These are phyloP conservation scores for Diacarnus erythraeanus DNA, from an alignment of 37 sponge, comb jelly and placozoan species.

Conservation along the genomic window DNA sequence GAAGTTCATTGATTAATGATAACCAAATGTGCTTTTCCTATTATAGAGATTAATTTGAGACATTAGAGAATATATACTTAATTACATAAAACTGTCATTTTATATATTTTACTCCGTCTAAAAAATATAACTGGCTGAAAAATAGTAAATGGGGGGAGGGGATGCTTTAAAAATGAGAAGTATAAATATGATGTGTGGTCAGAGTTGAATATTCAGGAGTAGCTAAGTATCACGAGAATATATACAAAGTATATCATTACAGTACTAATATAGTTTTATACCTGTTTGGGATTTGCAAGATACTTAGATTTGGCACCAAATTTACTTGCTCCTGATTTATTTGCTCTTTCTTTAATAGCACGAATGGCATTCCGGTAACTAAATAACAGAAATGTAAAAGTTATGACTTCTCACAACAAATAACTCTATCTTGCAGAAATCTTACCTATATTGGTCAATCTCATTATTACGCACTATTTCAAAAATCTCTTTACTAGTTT, in stretches of 20 bases:
- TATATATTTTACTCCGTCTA: too few relatives aligned
- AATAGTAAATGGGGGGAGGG: too few relatives aligned
- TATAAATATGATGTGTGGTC: too few relatives aligned
- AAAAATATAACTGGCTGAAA: too few relatives aligned
- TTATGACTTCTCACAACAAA: too few relatives aligned
- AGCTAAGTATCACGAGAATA: too few relatives aligned
- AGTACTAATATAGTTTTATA: background rate
- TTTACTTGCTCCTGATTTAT: constrained; percentile 27
- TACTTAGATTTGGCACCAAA: constrained; percentile 53
- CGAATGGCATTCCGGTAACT: constrained; percentile 68
- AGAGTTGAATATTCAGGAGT: too few relatives aligned
- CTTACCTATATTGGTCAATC: background rate
- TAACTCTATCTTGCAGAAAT: background rate
- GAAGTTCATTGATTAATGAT: constrained; percentile 70
- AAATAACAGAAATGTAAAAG: too few relatives aligned
- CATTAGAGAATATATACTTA: background rate
- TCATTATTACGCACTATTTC: constrained; percentile 68
- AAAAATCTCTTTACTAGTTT: constrained; percentile 90
- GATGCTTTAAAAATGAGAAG: too few relatives aligned
- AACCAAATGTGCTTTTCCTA: constrained; percentile 91
- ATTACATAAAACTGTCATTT: too few relatives aligned
- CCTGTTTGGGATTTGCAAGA: constrained; percentile 50
- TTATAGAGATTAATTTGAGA: background rate
- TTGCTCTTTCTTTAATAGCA: constrained; percentile 70
- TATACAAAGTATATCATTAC: too few relatives aligned